Percentiles rank a stretch among this genome's conserved stretches.
Evolutionary conservation across 2,888 invertebrate genomes (phyloP).

Genomic region (Drosophila demipolita): DNA sequence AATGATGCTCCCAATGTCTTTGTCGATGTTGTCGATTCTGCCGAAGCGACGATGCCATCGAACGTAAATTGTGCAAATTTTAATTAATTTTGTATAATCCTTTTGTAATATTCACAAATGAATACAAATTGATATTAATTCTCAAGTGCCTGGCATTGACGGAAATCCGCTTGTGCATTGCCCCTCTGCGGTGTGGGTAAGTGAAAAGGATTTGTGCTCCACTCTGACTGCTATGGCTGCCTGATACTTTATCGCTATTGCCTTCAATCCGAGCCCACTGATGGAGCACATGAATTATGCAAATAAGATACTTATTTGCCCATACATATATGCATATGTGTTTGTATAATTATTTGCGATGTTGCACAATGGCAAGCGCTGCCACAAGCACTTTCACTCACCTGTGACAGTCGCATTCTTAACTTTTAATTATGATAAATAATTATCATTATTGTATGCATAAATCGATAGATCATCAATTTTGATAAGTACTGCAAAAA

Average conservation of each 20-base stretch:
- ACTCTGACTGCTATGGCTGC: conserved; percentile 1
- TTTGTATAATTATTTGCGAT: conserved; percentile 37
- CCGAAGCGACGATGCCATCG: conserved; percentile 11
- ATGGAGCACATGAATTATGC: conserved; percentile 69
- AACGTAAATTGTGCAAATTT: conserved; percentile 69
- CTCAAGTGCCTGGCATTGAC: conserved; percentile 67
- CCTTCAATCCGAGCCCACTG: conserved; percentile 33
- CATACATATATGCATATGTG: conserved; percentile 12
- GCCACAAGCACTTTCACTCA: conserved; percentile 23
- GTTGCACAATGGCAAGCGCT: conserved; percentile 18
- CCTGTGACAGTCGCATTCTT: conserved; percentile 20
- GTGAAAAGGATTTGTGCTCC: conserved; percentile 56
- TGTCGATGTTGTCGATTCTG: conserved; percentile 7
- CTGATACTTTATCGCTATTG: conserved; percentile 25
- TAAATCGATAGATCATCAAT: conserved; percentile 75
- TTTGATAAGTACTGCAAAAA: conserved; percentile 45
- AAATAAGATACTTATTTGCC: conserved; percentile 47
- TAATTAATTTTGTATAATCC: conserved; percentile 78
- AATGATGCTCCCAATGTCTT: conserved; percentile 13
- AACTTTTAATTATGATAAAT: conserved; percentile 6
- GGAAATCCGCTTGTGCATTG: conserved; percentile 63
- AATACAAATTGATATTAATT: conserved; percentile 80
- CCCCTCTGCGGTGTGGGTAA: conserved; percentile 33
- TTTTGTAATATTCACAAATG: conserved; percentile 79
- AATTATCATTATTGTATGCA: conserved; percentile 16